Conservation (phyloP, 2,113 vertebrate species). For the Gymnorhina tibicen region DNA sequence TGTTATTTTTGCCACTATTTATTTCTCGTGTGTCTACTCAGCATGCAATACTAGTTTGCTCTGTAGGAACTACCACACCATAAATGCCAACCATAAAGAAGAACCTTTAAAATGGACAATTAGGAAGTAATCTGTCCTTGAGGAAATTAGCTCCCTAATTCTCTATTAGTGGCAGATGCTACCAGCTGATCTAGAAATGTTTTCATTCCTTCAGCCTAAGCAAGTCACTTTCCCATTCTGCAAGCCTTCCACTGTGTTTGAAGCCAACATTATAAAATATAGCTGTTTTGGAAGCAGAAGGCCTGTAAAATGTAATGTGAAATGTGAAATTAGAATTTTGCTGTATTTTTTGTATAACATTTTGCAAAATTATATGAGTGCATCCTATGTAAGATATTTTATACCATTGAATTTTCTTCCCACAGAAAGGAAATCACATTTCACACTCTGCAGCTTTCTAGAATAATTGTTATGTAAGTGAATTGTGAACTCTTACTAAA, state of each 20-base stretch:
- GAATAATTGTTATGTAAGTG: background rate
- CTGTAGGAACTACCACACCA: background rate
- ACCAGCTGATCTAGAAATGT: background rate
- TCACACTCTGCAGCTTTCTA: background rate
- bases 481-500: background rate
- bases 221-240: background rate
- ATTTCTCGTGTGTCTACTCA: background rate
- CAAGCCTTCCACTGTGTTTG: background rate
- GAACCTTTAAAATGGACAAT: conserved; percentile 36
- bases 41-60: background rate
- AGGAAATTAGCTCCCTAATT: conserved; percentile 30
- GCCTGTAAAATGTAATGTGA: background rate
- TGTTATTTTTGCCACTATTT: background rate
- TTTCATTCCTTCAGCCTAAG: background rate
- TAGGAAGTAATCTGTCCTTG: conserved; percentile 41
- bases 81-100: conserved; percentile 9
- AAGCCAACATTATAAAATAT: background rate
- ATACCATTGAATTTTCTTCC: background rate
- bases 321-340: background rate
- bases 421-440: background rate
- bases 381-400: background rate
- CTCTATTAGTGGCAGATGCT: conserved; percentile 23
- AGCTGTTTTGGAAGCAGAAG: background rate
- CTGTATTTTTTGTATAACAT: background rate
- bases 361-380: background rate